These are phyloP conservation scores for Cetonia aurata DNA, from an alignment of 2,888 invertebrate species.

Conservation along the genomic window DNA sequence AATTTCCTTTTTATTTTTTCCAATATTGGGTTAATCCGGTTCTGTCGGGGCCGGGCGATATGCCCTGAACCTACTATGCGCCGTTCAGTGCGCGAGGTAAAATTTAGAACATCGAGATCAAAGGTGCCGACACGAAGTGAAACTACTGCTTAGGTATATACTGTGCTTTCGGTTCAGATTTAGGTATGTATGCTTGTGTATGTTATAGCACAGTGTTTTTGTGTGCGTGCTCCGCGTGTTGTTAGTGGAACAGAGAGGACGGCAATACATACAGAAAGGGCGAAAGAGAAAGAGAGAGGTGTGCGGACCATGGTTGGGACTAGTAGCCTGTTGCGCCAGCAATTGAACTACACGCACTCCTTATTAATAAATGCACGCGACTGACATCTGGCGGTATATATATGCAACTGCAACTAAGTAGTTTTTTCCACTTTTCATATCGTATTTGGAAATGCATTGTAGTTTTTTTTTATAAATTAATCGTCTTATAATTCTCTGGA, in stretches of 20 bases:
- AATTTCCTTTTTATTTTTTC: too few relatives aligned
- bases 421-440: neutral
- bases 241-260: constrained; percentile 19
- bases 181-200: constrained; percentile 17
- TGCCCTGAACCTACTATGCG: too few relatives aligned
- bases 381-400: constrained; percentile 10
- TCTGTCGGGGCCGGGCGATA: too few relatives aligned
- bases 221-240: neutral
- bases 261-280: neutral
- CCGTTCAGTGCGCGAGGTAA: too few relatives aligned
- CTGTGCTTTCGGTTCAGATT: constrained; percentile 23
- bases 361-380: constrained; percentile 7
- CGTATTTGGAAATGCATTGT: too few relatives aligned
- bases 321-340: constrained; percentile 12
- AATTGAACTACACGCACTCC: constrained; percentile 6
- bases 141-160: too few relatives aligned
- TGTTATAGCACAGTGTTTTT: neutral
- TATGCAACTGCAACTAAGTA: constrained; percentile 1
- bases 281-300: neutral
- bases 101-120: too few relatives aligned
- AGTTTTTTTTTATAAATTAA: too few relatives aligned
- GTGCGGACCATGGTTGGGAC: constrained; percentile 1
- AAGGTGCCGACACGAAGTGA: too few relatives aligned
- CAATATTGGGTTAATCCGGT: too few relatives aligned
- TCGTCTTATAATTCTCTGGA: too few relatives aligned